Percentiles rank a stretch among this genome's conserved stretches.
Evolutionary conservation across 30 jellyfish, hydroid and myxozoan species (phyloP).

Genomic region (Aurelia aurita complex sp. Pacific): DNA sequence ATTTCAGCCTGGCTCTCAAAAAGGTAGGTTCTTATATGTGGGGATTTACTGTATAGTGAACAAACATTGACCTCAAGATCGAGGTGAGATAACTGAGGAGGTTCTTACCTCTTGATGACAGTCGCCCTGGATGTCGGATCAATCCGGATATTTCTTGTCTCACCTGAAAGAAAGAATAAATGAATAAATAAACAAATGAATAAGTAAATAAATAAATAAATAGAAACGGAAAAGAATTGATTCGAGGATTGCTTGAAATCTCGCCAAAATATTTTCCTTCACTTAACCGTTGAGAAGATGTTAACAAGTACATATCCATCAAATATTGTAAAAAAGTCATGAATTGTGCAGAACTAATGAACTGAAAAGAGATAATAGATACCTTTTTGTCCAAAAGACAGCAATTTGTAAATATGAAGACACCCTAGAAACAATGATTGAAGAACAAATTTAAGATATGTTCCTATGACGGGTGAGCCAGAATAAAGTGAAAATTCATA

Average conservation of each 20-base stretch:
- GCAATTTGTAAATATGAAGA: slow-evolving; percentile 20
- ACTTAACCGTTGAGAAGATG: too few species aligned
- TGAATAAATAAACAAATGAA: background rate
- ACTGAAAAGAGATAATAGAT: background rate
- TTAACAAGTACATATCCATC: too few species aligned
- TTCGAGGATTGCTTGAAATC: too few species aligned
- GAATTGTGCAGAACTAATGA: too few species aligned
- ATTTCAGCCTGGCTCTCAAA: too few species aligned
- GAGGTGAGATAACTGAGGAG: too few species aligned
- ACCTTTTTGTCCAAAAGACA: slow-evolving; percentile 46
- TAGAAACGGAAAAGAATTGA: background rate
- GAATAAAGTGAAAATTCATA: too few species aligned
- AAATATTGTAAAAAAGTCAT: too few species aligned
- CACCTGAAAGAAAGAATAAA: slow-evolving; percentile 4
- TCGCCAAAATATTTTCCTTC: background rate
- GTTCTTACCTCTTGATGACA: slow-evolving; percentile 31
- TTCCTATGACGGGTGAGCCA: too few species aligned
- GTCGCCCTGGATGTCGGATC: slow-evolving; percentile 22
- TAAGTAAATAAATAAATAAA: background rate
- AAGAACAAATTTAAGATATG: background rate
- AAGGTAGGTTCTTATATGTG: too few species aligned
- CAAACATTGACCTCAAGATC: too few species aligned
- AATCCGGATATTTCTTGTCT: slow-evolving; percentile 20
- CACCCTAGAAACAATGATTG: slow-evolving; percentile 8
- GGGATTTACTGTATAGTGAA: too few species aligned